Conservation (phyloP, 2,888 invertebrate genomes). For the Zygogramma bicolorata region DNA sequence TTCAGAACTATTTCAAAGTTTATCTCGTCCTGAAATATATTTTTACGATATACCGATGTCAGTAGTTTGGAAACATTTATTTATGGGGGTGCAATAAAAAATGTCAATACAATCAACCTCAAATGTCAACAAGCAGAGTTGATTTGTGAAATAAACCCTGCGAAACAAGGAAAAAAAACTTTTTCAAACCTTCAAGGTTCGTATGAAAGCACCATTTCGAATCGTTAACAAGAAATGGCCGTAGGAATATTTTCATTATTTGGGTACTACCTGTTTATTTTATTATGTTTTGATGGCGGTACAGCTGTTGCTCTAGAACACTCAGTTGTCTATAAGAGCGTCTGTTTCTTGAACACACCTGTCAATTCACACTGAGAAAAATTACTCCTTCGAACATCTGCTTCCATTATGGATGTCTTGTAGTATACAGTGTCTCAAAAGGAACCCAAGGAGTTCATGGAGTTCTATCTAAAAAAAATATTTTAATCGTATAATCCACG, state of each 20-base stretch:
- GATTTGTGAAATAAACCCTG: neutral
- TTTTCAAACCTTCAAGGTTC: neutral
- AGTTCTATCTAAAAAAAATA: too few relatives aligned
- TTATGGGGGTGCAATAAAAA: constrained; percentile 15
- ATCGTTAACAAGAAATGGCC: constrained; percentile 1
- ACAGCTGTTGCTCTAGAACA: constrained; percentile 16
- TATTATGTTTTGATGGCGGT: constrained; percentile 15
- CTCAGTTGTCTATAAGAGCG: constrained; percentile 4
- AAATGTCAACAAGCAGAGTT: constrained; percentile 3
- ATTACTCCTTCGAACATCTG: neutral
- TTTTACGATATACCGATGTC: neutral
- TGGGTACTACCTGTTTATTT: constrained; percentile 20
- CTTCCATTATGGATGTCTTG: neutral
- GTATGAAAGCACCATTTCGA: neutral
- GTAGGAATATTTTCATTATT: neutral
- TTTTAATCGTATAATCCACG: too few relatives aligned
- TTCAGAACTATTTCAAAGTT: neutral
- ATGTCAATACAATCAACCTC: constrained; percentile 21
- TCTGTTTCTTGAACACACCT: neutral
- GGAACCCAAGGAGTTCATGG: too few relatives aligned
- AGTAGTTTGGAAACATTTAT: constrained; percentile 8
- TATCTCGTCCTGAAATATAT: neutral
- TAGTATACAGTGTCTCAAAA: too few relatives aligned
- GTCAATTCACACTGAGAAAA: constrained; percentile 3
- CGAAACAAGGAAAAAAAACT: neutral